Conservation (phyloP, 2,113 vertebrate species). For the Corapipo altera region DNA sequence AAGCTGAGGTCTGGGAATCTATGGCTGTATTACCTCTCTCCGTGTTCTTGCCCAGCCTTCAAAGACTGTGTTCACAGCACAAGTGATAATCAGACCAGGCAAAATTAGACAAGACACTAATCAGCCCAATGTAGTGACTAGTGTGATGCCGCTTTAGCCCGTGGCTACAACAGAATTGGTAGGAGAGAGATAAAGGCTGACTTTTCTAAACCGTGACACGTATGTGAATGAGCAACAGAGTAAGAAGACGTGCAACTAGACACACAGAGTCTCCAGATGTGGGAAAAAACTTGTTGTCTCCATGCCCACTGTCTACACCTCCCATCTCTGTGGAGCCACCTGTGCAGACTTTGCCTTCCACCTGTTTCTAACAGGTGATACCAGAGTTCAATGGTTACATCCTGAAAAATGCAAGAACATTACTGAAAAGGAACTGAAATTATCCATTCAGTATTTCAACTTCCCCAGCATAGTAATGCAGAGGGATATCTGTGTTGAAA, state of each 20-base stretch:
- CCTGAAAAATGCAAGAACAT: background rate
- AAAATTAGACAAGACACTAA: background rate
- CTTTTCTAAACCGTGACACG: background rate
- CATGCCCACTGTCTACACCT: rapidly evolving
- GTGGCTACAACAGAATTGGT: background rate
- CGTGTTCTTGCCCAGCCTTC: background rate
- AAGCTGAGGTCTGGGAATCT: background rate
- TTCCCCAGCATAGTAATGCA: background rate
- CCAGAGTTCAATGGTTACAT: background rate
- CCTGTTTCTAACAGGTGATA: background rate
- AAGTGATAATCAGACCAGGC: background rate
- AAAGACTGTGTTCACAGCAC: background rate
- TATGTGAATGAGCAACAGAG: background rate
- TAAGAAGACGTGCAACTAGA: background rate
- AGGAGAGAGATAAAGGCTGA: background rate
- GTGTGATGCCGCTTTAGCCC: background rate
- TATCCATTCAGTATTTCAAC: background rate
- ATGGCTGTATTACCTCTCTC: background rate
- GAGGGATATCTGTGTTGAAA: background rate
- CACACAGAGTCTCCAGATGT: background rate
- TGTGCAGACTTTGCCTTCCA: background rate
- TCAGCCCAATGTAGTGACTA: background rate
- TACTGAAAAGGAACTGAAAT: background rate
- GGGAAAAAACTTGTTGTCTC: rapidly evolving
- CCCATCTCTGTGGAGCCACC: rapidly evolving